phyloP scores from a whole-genome alignment of 1,140 invertebrate genomes.

The Muscidifurax raptorellus region DNA sequence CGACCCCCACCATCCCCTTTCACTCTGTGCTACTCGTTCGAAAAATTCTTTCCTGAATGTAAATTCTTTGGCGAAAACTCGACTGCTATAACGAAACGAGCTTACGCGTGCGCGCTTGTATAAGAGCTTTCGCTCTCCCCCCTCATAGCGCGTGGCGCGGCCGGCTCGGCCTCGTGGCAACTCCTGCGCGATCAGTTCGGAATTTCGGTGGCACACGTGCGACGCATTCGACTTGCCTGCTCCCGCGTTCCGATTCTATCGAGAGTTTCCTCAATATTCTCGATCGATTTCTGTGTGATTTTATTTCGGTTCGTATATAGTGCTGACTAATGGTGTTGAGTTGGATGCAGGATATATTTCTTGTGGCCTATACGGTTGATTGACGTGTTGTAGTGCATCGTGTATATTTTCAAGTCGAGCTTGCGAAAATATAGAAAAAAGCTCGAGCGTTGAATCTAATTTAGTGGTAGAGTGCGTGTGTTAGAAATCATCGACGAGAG shows the following conservation, averaged over 20 bases:
- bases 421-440: too few relatives aligned
- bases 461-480: slow-evolving; percentile 1
- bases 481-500: neutral
- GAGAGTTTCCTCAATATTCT: neutral
- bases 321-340: too few relatives aligned
- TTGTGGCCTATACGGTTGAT: too few relatives aligned
- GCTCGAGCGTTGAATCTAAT: neutral
- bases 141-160: neutral
- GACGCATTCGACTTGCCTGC: neutral
- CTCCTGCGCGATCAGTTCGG: slow-evolving; percentile 12
- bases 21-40: neutral
- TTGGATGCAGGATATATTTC: too few relatives aligned
- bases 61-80: neutral
- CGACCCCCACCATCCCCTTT: too few relatives aligned
- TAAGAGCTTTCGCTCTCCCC: neutral
- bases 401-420: too few relatives aligned
- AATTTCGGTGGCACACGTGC: slow-evolving; percentile 20
- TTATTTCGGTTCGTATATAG: too few relatives aligned
- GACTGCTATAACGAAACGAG: too few relatives aligned
- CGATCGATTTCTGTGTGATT: too few relatives aligned
- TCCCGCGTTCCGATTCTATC: neutral
- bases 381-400: too few relatives aligned
- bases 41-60: neutral
- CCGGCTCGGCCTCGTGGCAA: slow-evolving; percentile 7
- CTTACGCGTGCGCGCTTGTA: neutral